phyloP scores from a whole-genome alignment of 2,888 invertebrate species.

The Mythimna pallens region DNA sequence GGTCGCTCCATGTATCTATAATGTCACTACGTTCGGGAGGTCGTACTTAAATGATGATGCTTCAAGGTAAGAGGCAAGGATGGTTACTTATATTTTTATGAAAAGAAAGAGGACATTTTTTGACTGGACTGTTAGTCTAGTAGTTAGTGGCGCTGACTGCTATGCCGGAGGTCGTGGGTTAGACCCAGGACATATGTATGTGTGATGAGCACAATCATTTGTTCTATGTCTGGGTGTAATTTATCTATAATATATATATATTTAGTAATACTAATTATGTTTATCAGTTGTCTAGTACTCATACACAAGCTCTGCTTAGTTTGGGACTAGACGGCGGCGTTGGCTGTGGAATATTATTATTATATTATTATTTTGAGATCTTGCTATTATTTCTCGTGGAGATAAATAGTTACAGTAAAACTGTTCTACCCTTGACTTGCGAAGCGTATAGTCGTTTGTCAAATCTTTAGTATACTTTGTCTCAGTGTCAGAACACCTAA shows the following conservation, averaged over 20 bases:
- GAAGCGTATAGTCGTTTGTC: conserved; percentile 10
- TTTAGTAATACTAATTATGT: too few species aligned
- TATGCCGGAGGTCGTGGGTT: too few species aligned
- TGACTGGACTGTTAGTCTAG: too few species aligned
- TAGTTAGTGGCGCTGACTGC: too few species aligned
- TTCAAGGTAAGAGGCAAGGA: conserved; percentile 20
- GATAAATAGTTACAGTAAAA: conserved; percentile 8
- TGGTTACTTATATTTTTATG: conserved; percentile 1
- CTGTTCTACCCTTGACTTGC: conserved; percentile 6
- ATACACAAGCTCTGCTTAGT: too few species aligned
- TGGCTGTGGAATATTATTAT: too few species aligned
- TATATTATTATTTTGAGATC: background rate
- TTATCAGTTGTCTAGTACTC: too few species aligned
- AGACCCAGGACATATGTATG: too few species aligned
- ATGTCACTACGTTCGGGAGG: conserved; percentile 66
- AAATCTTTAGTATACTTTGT: conserved; percentile 20
- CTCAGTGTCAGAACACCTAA: conserved; percentile 14
- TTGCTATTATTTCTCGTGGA: background rate
- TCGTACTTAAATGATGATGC: conserved; percentile 63
- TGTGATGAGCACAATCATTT: too few species aligned
- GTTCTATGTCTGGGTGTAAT: too few species aligned
- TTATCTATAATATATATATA: too few species aligned
- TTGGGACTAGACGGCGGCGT: too few species aligned
- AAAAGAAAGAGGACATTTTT: background rate
- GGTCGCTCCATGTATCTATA: conserved; percentile 73